Percentiles rank a stretch among this genome's conserved stretches.
Conservation (phyloP, 2,113 vertebrate genomes). For the Carassius gibelio region DNA sequence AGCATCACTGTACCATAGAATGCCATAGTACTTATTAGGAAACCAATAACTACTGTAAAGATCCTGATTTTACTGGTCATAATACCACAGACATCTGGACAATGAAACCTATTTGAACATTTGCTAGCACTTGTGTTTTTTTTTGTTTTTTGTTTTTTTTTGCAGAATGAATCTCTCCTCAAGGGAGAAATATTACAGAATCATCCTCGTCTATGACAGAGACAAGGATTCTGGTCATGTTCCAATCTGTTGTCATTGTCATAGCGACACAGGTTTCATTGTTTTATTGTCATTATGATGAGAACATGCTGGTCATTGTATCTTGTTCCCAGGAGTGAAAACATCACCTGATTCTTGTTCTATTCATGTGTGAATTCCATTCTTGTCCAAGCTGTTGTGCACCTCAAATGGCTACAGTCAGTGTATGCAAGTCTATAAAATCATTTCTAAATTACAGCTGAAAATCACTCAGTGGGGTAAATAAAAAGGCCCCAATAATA, state of each 20-base stretch:
- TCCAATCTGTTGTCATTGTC: conserved; percentile 19
- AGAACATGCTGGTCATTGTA: conserved; percentile 11
- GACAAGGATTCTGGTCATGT: conserved; percentile 31
- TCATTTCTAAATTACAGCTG: neutral
- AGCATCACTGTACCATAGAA: too few species aligned
- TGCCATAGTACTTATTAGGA: neutral
- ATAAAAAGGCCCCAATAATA: neutral
- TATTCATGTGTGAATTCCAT: conserved; percentile 6
- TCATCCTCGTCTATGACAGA: neutral
- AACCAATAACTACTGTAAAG: neutral
- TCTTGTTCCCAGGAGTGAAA: neutral
- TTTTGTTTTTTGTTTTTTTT: too few species aligned
- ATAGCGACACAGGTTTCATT: neutral
- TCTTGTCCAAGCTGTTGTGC: neutral
- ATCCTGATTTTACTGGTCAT: neutral
- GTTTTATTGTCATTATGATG: conserved; percentile 14
- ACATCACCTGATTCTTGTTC: neutral
- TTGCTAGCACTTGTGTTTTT: neutral
- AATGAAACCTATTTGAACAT: neutral
- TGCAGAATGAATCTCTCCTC: neutral
- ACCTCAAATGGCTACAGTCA: neutral
- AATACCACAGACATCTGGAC: neutral
- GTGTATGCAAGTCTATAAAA: neutral
- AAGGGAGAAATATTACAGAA: neutral
- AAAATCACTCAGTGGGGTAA: neutral